Evolutionary conservation across 1,140 invertebrate genomes (phyloP).

Genomic region (Elymnias hypermnestra): DNA sequence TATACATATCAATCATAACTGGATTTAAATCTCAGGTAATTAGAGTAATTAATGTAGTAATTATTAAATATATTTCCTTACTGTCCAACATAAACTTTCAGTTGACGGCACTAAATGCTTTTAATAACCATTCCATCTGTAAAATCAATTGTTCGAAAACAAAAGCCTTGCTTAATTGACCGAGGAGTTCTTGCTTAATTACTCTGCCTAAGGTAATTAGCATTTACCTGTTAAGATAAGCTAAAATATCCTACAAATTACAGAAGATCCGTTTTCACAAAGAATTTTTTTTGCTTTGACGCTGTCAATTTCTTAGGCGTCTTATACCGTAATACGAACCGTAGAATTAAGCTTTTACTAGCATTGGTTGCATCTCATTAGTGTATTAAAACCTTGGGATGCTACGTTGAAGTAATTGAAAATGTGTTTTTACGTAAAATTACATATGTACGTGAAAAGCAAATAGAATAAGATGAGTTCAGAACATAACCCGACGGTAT

Average conservation of each 20-base stretch:
- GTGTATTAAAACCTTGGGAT: conserved; percentile 8
- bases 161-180: conserved; percentile 9
- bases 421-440: neutral
- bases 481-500: too few species aligned
- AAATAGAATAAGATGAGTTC: too few species aligned
- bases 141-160: conserved; percentile 9
- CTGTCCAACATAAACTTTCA: too few species aligned
- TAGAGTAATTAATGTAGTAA: too few species aligned
- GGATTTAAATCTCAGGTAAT: too few species aligned
- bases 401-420: neutral
- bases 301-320: conserved; percentile 9
- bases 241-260: conserved; percentile 8
- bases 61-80: too few species aligned
- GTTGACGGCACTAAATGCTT: too few species aligned
- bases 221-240: conserved; percentile 8
- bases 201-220: conserved; percentile 2
- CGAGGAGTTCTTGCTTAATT: conserved; percentile 5
- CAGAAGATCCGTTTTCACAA: conserved; percentile 5
- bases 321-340: conserved; percentile 4
- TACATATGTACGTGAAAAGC: too few species aligned
- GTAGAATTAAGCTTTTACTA: neutral
- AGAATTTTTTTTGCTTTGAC: conserved; percentile 10
- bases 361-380: conserved; percentile 9
- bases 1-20: too few species aligned
- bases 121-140: neutral